phyloP scores from a whole-genome alignment of 1,140 invertebrate genomes.

The Oryzaephilus surinamensis region DNA sequence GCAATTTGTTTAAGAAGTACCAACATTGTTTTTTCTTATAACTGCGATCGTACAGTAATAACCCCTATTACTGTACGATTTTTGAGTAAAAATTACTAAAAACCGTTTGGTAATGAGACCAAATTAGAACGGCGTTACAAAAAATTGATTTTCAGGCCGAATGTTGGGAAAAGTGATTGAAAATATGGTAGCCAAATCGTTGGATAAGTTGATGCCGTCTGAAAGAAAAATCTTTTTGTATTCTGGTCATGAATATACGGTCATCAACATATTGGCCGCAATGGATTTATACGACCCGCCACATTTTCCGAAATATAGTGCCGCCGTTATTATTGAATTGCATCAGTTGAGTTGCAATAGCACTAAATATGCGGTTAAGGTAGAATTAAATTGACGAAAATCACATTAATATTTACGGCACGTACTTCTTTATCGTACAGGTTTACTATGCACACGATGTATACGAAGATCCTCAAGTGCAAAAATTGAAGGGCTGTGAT shows the following conservation, averaged over 20 bases:
- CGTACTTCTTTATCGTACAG: constrained; percentile 4
- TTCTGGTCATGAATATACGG: constrained; percentile 59
- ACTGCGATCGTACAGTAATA: too few relatives aligned
- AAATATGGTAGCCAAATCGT: constrained; percentile 17
- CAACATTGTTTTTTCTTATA: too few relatives aligned
- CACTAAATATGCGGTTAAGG: not conserved
- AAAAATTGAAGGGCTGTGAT: constrained; percentile 16
- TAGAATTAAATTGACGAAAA: constrained; percentile 2
- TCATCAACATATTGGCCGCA: constrained; percentile 47
- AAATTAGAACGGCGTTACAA: not conserved
- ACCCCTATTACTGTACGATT: not conserved
- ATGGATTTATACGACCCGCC: constrained; percentile 49
- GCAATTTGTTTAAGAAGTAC: too few relatives aligned
- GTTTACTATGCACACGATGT: constrained; percentile 17
- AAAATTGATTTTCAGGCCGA: constrained; percentile 27
- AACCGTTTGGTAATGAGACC: too few relatives aligned
- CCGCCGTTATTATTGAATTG: constrained; percentile 31
- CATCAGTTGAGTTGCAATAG: constrained; percentile 23
- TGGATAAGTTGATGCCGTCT: constrained; percentile 5
- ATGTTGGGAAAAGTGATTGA: constrained; percentile 20
- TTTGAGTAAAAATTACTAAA: too few relatives aligned
- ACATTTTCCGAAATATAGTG: constrained; percentile 33
- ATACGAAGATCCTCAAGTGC: constrained; percentile 12
- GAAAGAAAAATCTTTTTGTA: constrained; percentile 38
- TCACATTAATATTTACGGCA: not conserved